A percentile compares a stretch with the other conserved stretches of the same genome.
phyloP scores from a whole-genome alignment of 2,888 invertebrate species.

The Hyposoter dolosus region DNA sequence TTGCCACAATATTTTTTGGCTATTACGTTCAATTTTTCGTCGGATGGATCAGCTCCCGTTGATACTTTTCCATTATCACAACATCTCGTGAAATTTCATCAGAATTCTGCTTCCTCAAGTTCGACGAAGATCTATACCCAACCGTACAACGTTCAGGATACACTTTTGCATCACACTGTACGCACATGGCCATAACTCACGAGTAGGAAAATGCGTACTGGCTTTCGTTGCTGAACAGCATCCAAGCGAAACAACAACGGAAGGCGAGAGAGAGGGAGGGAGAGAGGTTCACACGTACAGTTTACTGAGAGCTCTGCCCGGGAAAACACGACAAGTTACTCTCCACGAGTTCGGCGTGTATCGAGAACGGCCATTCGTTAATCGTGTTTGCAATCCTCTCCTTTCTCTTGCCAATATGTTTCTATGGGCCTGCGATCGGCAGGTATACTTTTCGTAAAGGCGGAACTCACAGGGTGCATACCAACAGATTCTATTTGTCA shows the following conservation, averaged over 20 bases:
- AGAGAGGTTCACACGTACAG: constrained; percentile 37
- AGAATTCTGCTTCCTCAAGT: background rate
- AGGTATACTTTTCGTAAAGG: background rate
- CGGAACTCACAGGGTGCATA: background rate
- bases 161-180: constrained; percentile 4
- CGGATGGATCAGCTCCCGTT: background rate
- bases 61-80: background rate
- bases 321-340: constrained; percentile 70
- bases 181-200: constrained; percentile 12
- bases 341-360: constrained; percentile 59
- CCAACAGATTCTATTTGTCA: background rate
- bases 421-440: constrained; percentile 4
- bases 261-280: background rate
- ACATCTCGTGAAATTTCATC: background rate
- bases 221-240: constrained; percentile 43
- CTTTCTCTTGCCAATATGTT: constrained; percentile 47
- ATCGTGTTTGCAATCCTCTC: constrained; percentile 65
- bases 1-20: background rate
- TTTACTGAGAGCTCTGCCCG: constrained; percentile 50
- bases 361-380: constrained; percentile 62
- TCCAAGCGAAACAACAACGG: constrained; percentile 20
- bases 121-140: background rate
- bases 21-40: too few species aligned
- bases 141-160: background rate
- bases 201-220: constrained; percentile 38